Base-by-base conservation (phyloP, 1,140 invertebrate genomes). In the Heliconius eleuchia region DNA sequence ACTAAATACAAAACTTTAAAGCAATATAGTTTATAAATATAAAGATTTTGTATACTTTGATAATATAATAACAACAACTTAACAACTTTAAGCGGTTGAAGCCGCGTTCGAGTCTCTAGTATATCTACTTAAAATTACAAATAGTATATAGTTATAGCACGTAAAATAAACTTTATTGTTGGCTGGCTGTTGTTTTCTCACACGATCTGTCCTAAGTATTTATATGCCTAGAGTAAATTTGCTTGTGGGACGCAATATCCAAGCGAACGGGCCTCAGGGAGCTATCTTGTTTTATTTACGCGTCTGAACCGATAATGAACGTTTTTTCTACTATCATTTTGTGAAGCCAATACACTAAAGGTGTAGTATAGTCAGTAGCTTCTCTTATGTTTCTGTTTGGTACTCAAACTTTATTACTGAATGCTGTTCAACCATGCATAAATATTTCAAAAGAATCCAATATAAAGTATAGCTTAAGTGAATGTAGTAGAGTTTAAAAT, bases 181-280 rank as follows among this genome's bases (percentile, higher is more conserved):
- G 86, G 86, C 76, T 76, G 77, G 77, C 77, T 82, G 76, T 83
- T 84, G 86, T 87, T 84, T 85, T 88, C 88, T 80, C 86, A 78
- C 89, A 90, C 89, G 89, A 87, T 87, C 85, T 85, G 82, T 85
- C 83, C 88, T 89, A 87, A 91, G 87, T 87, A 87, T 91, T 91
- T 91, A 91, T 91, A 88, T 87, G 88, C 86, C 90, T 91, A 88
- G 85, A 90, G 87, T 87, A 92, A 92, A 92, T 92, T 92, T 92
- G 89, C 90, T 92, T 91, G 91, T 83, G 89, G 89, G 86, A 88
- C 89, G 88, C 91, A 92, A 92, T 92, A 92, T 91, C 88, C 86
- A 87, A 88, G 85, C 78, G 86, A 92, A 84, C 85, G 87, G 87
- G 83, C 91, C 86, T 87, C 77, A 81, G 90, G 89, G 91, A 87